Evolutionary conservation across 64 coral and sea anemone genomes (phyloP), one percentile per base, ranked within the genome.

Genomic region (Actinia tenebrosa): DNA sequence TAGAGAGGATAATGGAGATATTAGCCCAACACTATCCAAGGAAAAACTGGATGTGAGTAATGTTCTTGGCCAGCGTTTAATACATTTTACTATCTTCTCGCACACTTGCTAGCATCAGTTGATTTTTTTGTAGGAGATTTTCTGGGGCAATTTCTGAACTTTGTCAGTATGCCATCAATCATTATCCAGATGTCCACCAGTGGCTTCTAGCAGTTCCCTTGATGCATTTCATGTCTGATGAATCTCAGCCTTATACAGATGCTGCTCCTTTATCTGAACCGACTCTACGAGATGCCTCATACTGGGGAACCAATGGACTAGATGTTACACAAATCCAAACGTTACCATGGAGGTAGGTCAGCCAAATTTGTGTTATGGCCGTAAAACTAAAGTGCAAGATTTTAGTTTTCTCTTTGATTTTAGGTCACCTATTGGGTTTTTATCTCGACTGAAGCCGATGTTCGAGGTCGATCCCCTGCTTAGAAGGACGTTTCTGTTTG

Each of bases 391-490:
- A 37, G 30, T 37, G 30, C 30, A 37, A 37, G 30, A 37, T 1
- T 37, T 37, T 37, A 37, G 1, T 37, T 37, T 37, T 37, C 30
- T 37, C 30, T 37, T 37, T 37, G 30, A 37, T 37, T 37, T 37
- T 22, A 85, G 47, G 3, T 80, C 79, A 6, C 64, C 89, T 0
- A 44, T 46, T 37, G 50, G 9, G 44, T 72, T 85, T 17, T 50
- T 90, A 17, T 37, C 0, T 54, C 82, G 83, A 53, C 47, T 90
- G 9, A 26, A 50, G 55, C n/a, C 89, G 9, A n/a, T 90, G 82
- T 90, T 90, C 56, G 30, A 90, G 16, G 3, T 90, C 16, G 89
- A 90, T 85, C 82, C 83, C n/a, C 72, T 90, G 22, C 60, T 90
- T 42, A 58, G 10, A 16, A 84, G 68, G 54, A 90, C 89, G 26